phyloP scores from a whole-genome alignment of 1,140 invertebrate genomes.

The Octopus sinensis region DNA sequence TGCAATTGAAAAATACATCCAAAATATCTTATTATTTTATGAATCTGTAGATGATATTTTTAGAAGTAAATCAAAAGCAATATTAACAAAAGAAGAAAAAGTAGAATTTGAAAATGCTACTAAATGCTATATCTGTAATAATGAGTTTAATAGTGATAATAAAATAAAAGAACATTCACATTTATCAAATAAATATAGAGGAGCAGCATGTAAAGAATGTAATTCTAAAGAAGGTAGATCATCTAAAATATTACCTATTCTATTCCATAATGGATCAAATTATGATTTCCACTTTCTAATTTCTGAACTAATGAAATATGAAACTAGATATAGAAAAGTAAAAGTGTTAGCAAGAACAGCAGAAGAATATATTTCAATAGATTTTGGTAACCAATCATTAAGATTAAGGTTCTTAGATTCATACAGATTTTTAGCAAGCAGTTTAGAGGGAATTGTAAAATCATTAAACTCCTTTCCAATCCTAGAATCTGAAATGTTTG shows the following conservation, averaged over 20 bases:
- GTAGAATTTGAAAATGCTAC: slow-evolving; percentile 23
- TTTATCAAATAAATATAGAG: slow-evolving; percentile 19
- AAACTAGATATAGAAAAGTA: slow-evolving; percentile 18
- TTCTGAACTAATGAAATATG: slow-evolving; percentile 20
- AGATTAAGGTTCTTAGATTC: slow-evolving; percentile 19
- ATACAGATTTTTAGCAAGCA: slow-evolving; percentile 15
- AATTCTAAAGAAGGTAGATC: slow-evolving; percentile 29
- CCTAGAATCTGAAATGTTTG: slow-evolving; percentile 17
- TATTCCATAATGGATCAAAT: slow-evolving; percentile 20
- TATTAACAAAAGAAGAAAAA: slow-evolving; percentile 18
- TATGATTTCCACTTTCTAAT: slow-evolving; percentile 40
- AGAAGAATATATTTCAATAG: slow-evolving; percentile 21
- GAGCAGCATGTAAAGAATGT: slow-evolving; percentile 20
- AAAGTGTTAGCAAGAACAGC: slow-evolving; percentile 13
- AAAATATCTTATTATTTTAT: slow-evolving; percentile 18
- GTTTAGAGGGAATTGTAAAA: slow-evolving; percentile 10
- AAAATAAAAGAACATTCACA: slow-evolving; percentile 24
- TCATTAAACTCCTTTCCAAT: slow-evolving; percentile 19
- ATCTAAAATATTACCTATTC: slow-evolving; percentile 42
- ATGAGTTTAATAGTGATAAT: slow-evolving; percentile 17
- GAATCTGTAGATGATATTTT: slow-evolving; percentile 14
- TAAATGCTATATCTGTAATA: slow-evolving; percentile 20
- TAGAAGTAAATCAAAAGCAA: slow-evolving; percentile 16
- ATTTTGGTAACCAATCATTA: slow-evolving; percentile 10
- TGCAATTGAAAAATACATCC: slow-evolving; percentile 20